Evolutionary conservation across 2,888 invertebrate genomes (phyloP), one percentile per base, ranked within the genome.

Genomic region (Odontomyia ornata): DNA sequence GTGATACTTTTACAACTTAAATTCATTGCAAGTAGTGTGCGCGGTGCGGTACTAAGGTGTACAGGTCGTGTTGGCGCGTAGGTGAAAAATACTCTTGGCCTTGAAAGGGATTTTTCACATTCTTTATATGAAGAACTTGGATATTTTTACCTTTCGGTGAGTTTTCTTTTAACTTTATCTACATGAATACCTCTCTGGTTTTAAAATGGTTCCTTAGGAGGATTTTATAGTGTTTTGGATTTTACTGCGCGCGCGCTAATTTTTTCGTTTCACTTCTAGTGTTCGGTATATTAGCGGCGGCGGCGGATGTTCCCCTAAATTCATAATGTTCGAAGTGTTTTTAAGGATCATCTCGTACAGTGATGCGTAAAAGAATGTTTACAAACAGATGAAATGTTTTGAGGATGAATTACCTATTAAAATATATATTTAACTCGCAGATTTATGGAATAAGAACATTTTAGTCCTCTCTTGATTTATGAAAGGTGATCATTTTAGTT

Each of bases 221-320:
- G 52, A 52, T 52, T 52, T 52, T 4, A 52, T n/a, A n/a, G 52
- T 52, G 52, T 18, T 52, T 4, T 52, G 27, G 25, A 28, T 64
- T 64, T 64, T 64, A 28, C 28, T 64, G 64, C 64, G 64, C 64
- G 64, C 64, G 64, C 64, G 64, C 64, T 11, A 27, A 28, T 27
- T 15, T 60, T 36, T 60, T 11, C 28, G 27, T 64, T 64, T 60
- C 2, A 28, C 30, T 28, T 2, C 60, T 64, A 11, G 25, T 28
- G n/a, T 64, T 64, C 30, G n/a, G n/a, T 13, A 64, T 28, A 9
- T 64, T 64, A 15, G 18, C 64, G 60, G 4, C 23, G 60, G 21
- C 60, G 60, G 21, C 60, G 18, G 30, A 25, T 64, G 11, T 52
- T 52, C 52, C 52, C 52, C 52, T 52, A 18, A n/a, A 9, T 4